Conservation (phyloP, 2,888 invertebrate species). For the Cosmorhoe ocellata region DNA sequence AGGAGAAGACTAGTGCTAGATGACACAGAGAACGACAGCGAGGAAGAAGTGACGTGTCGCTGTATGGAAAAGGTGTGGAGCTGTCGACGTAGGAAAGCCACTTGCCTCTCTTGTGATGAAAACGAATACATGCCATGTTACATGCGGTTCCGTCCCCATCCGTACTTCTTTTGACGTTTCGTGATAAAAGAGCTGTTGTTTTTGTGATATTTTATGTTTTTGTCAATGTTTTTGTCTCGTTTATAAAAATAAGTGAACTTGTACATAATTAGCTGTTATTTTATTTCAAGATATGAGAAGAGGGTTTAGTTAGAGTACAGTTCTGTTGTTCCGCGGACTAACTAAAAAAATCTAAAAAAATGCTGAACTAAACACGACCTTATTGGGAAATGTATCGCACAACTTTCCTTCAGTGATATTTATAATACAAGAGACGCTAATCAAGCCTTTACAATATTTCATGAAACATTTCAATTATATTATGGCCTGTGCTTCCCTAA, state of each 20-base stretch:
- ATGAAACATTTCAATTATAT: too few species aligned
- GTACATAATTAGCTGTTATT: not conserved
- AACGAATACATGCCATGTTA: constrained; percentile 33
- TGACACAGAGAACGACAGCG: constrained; percentile 39
- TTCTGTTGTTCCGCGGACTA: too few species aligned
- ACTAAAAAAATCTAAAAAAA: too few species aligned
- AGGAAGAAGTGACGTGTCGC: constrained; percentile 28
- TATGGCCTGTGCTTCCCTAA: too few species aligned
- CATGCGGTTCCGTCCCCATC: constrained; percentile 32
- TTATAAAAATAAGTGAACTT: constrained; percentile 8
- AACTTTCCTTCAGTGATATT: too few species aligned
- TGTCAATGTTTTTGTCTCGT: constrained; percentile 2
- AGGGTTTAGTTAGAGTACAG: too few species aligned
- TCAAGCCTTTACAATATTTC: too few species aligned
- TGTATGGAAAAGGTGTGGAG: constrained; percentile 39
- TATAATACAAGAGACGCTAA: too few species aligned
- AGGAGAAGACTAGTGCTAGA: constrained; percentile 35
- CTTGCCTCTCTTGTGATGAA: constrained; percentile 26
- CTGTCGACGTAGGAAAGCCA: constrained; percentile 23
- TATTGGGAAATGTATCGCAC: too few species aligned
- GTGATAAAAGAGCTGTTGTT: not conserved
- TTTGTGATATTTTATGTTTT: constrained; percentile 1
- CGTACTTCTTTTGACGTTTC: constrained; percentile 34
- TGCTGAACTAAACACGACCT: too few species aligned
- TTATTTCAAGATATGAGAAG: not conserved